phyloP scores from a whole-genome alignment of 2,797 vertebrate species.

The Echiichthys vipera region DNA sequence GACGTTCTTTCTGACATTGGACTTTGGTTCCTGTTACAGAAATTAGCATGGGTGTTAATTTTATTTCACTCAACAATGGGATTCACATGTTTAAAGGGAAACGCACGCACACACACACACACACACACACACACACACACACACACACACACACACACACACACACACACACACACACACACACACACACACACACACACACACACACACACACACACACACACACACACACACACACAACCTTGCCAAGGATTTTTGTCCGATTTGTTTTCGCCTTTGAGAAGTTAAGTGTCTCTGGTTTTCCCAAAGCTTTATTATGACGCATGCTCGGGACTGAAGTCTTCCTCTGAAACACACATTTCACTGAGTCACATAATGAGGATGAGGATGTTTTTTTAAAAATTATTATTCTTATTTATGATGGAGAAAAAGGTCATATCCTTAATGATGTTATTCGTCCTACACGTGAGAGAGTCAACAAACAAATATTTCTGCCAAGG shows the following conservation, averaged over 20 bases:
- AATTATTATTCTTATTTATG: constrained; percentile 45
- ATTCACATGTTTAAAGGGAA: no score
- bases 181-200: neutral
- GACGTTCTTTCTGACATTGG: constrained; percentile 29
- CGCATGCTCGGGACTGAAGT: constrained; percentile 11
- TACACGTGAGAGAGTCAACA: neutral
- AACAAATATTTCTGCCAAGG: constrained; percentile 18
- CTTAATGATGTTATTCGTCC: constrained; percentile 8
- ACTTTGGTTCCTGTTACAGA: constrained; percentile 23
- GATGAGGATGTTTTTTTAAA: constrained; percentile 11
- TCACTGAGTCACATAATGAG: constrained; percentile 44
- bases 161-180: neutral
- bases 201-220: neutral
- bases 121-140: neutral
- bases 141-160: no score
- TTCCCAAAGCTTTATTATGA: constrained; percentile 41
- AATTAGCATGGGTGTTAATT: constrained; percentile 47
- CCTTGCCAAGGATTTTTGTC: neutral
- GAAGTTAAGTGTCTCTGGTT: constrained; percentile 27
- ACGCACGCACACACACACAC: neutral
- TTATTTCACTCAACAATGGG: constrained; percentile 28
- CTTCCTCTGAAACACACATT: constrained; percentile 31
- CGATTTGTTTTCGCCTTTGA: constrained; percentile 10
- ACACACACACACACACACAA: neutral
- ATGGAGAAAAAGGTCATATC: constrained; percentile 42